Evolutionary conservation across 53 echinoderm and acorn worm species (phyloP).

Genomic region (Henricia sp.): DNA sequence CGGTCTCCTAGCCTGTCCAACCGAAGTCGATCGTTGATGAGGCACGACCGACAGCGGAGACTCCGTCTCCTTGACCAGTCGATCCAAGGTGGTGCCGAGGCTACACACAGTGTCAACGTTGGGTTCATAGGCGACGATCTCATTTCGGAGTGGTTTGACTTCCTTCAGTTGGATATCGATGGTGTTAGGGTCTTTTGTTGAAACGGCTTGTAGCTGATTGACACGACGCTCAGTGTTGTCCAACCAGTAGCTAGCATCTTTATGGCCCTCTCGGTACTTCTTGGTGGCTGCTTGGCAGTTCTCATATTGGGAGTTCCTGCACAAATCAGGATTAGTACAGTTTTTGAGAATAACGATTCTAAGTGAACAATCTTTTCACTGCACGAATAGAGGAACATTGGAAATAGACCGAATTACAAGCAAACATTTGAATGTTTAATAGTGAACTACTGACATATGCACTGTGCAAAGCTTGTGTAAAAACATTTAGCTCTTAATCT

Average conservation of each 20-base stretch:
- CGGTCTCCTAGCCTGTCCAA: slow-evolving; percentile 68
- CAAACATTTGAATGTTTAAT: no score
- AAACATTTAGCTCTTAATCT: no score
- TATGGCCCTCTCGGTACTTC: slow-evolving; percentile 73
- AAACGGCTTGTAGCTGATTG: slow-evolving; percentile 85
- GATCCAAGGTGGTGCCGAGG: slow-evolving; percentile 79
- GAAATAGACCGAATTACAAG: no score
- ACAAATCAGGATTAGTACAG: background rate
- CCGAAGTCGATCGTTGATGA: slow-evolving; percentile 80
- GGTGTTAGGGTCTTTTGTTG: slow-evolving; percentile 79
- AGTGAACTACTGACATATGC: no score
- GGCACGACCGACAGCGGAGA: slow-evolving; percentile 74
- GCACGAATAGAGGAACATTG: no score
- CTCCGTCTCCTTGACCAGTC: slow-evolving; percentile 77
- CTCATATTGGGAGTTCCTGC: slow-evolving; percentile 84
- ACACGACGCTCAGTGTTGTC: slow-evolving; percentile 84
- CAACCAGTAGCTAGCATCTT: slow-evolving; percentile 83
- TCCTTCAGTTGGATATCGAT: slow-evolving; percentile 86
- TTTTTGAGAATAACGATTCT: no score
- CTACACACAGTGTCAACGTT: slow-evolving; percentile 69
- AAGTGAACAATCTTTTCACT: no score
- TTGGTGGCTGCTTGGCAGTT: slow-evolving; percentile 79
- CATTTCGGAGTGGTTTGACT: slow-evolving; percentile 82
- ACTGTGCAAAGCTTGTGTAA: no score
- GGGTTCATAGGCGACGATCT: slow-evolving; percentile 83